Base-by-base conservation (phyloP, 2,888 invertebrate species). In the Ctena decussata region DNA sequence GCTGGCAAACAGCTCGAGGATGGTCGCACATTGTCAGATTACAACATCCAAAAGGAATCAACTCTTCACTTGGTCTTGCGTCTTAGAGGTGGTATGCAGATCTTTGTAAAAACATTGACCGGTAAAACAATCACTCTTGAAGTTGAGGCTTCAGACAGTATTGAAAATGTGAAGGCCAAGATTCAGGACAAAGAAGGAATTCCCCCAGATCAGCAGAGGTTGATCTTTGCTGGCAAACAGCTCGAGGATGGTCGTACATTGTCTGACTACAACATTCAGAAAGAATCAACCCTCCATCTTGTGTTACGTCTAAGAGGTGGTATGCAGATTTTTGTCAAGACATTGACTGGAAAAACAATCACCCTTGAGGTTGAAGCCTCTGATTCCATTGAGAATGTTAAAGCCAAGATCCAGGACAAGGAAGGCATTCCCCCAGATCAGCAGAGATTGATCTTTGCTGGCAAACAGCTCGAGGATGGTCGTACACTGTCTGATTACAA, bases 1-100 rank as follows among this genome's bases (percentile, higher is more conserved):
- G 98, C 98, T 92, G 99, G 99, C 81, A 99, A 98, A 96, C 99
- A 99, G 96, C 96, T 99, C 94, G 98, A 99, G 96, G 99, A 99
- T 97, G 99, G 98, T 3, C 97, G 98, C 77, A 98, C 98, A 0
- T 96, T 99, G 53, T 98, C 98, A 0, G 99, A 99, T 95, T 98
- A 98, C 96, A 98, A 98, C 96, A 98, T 99, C 95, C 98, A 99
- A 96, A 98, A 98, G 96, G 98, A 98, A 96, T 98, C 98, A 0
- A 99, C 99, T 21, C 97, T 99, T 89, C 98, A 99, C 96, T 91
- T 96, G 96, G 98, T 99, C 85, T 97, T 99, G 85, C 98, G 99
- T 96, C 97, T 99, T 92, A 97, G 98, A 71, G 91, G 91, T 65
- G 91, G 91, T 91, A 98, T 98, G 96, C 97, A 91, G 77, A 91